These are phyloP conservation scores for Microplitis demolitor DNA, from an alignment of 1,140 invertebrate genomes.

Conservation along the genomic window DNA sequence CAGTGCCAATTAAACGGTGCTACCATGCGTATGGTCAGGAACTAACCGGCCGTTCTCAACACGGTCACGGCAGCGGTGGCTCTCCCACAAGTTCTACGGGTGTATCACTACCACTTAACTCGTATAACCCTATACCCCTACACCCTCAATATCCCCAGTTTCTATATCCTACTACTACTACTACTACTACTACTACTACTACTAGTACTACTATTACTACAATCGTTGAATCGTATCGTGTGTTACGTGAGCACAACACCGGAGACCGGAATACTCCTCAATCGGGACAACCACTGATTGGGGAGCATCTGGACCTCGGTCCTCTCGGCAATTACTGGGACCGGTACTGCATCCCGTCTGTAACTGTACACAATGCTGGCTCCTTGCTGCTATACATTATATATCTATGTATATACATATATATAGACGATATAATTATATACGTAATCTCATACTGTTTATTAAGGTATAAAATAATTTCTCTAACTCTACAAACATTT, in stretches of 20 bases:
- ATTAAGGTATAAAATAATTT: background rate
- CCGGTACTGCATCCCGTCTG: slow-evolving; percentile 38
- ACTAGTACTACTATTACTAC: background rate
- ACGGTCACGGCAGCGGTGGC: slow-evolving; percentile 43
- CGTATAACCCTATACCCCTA: background rate
- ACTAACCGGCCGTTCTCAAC: slow-evolving; percentile 58
- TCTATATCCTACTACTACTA: background rate
- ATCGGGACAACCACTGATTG: slow-evolving; percentile 54
- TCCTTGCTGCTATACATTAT: background rate
- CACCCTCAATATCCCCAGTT: no score
- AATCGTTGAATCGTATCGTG: background rate
- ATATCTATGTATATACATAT: slow-evolving; percentile 13
- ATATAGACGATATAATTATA: slow-evolving; percentile 4
- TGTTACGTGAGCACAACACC: background rate
- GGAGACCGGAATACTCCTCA: slow-evolving; percentile 16
- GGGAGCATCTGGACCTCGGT: slow-evolving; percentile 59
- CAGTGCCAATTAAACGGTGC: slow-evolving; percentile 62
- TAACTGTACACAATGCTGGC: slow-evolving; percentile 31
- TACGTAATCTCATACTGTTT: background rate
- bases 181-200: background rate
- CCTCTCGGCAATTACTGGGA: slow-evolving; percentile 57
- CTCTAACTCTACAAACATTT: background rate
- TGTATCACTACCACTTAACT: background rate
- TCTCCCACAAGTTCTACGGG: slow-evolving; percentile 31
- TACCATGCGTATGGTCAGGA: slow-evolving; percentile 60